Base-by-base conservation (phyloP, 2,888 invertebrate species). In the Trichopria drosophilae region DNA sequence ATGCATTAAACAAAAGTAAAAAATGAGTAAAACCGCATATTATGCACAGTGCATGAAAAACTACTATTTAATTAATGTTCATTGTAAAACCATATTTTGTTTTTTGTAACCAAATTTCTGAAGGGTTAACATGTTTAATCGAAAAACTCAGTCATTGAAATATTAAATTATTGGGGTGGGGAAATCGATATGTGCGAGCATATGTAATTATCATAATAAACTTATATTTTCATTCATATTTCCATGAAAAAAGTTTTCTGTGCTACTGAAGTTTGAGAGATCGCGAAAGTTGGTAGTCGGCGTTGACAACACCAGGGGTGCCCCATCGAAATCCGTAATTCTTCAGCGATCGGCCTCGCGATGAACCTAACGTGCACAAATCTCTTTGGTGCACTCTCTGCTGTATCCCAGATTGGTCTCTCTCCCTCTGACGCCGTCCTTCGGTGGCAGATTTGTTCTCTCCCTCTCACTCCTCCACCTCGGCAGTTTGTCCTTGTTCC, bases 251-350 rank as follows among this genome's bases (percentile, higher is more conserved):
- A 6, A 28, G 15, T 12, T 6, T 29, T 29, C 15, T 3, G n/a
- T n/a, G 4, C 3, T 5, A 6, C n/a, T n/a, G 29, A 29, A 29
- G 15, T 29, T 15, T 29, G 29, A 29, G 15, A 29, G 29, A 10
- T 13, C 15, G 13, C 13, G n/a, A 10, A 29, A 15, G 15, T 28
- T 3, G 37, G 49, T 55, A 59, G 56, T 56, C 58, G 56, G 45
- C 55, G 55, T 46, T 53, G 58, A 63, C 53, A 57, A 57, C 55
- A 55, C 28, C 44, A 43, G 48, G 36, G 52, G 46, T 61, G 56
- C 53, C 53, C 60, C 57, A 62, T 61, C 61, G 61, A 63, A 66
- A 64, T 66, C 65, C 57, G 63, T 61, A 66, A 66, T 64, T 65
- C 63, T 61, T 63, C 51, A 57, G 43, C 59, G 64, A 63, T 67